These are phyloP conservation scores for Alloplasta piceator DNA, from an alignment of 2,888 invertebrate species.

Conservation along the genomic window DNA sequence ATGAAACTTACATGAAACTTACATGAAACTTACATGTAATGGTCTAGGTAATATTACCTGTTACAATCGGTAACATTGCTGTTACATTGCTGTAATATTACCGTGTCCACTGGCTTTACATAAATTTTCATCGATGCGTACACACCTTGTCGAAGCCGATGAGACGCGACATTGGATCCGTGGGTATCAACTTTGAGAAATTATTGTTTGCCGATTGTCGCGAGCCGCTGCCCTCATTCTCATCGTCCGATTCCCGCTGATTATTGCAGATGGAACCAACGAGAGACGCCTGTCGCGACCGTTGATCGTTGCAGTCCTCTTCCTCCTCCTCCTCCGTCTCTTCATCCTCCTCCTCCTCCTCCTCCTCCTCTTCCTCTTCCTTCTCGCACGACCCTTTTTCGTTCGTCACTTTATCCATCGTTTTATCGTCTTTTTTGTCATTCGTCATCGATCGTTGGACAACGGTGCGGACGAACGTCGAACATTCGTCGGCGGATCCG, in stretches of 20 bases:
- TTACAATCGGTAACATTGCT: no score
- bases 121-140: background rate
- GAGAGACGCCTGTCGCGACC: constrained; percentile 69
- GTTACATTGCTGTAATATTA: no score
- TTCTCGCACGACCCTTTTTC: constrained; percentile 5
- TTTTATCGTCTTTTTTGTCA: constrained; percentile 76
- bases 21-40: no score
- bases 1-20: no score
- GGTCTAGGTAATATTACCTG: no score
- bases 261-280: constrained; percentile 74
- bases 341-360: constrained; percentile 69
- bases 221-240: constrained; percentile 78
- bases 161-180: constrained; percentile 78
- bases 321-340: constrained; percentile 67
- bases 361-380: background rate
- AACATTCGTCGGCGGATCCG: background rate
- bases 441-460: constrained; percentile 45
- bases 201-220: constrained; percentile 78
- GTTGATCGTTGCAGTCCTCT: constrained; percentile 76
- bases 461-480: background rate
- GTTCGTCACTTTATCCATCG: constrained; percentile 74
- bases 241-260: constrained; percentile 76
- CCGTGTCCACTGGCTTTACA: background rate
- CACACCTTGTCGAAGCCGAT: constrained; percentile 77
- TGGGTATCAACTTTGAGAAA: constrained; percentile 71